These are phyloP conservation scores for Peribatodes rhomboidaria DNA, from an alignment of 2,888 invertebrate genomes.

Conservation along the genomic window DNA sequence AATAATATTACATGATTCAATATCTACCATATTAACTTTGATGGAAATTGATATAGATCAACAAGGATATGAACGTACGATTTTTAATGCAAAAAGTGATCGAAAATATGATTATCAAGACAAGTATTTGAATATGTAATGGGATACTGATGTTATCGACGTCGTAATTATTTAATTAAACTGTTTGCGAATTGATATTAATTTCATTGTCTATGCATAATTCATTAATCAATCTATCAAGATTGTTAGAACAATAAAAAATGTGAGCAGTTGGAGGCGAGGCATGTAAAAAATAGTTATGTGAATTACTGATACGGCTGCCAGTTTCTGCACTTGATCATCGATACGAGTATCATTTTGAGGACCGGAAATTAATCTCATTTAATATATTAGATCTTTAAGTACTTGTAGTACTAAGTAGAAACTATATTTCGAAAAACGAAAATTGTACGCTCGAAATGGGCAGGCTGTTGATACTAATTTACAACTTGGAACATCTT, in stretches of 20 bases:
- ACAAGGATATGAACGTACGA: constrained; percentile 9
- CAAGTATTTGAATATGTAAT: constrained; percentile 11
- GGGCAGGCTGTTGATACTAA: too few species aligned
- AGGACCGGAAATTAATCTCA: too few species aligned
- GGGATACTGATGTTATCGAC: constrained; percentile 16
- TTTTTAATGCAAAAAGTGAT: constrained; percentile 18
- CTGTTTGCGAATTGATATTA: neutral
- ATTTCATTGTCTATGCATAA: constrained; percentile 8
- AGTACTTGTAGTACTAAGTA: too few species aligned
- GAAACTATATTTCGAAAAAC: too few species aligned
- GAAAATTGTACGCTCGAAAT: too few species aligned
- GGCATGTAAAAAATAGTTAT: neutral
- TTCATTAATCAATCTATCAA: constrained; percentile 13
- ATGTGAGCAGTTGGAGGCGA: neutral
- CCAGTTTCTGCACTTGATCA: too few species aligned
- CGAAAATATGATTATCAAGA: neutral
- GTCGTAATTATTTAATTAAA: constrained; percentile 4
- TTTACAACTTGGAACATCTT: too few species aligned
- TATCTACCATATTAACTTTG: neutral
- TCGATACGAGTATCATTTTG: too few species aligned
- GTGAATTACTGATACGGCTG: neutral
- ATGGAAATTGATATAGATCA: constrained; percentile 34
- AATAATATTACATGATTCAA: constrained; percentile 4
- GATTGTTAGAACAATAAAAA: constrained; percentile 6
- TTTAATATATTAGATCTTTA: too few species aligned